Percentiles rank a stretch among this genome's conserved stretches.
phyloP scores from a whole-genome alignment of 2,113 vertebrate species.

The Aythya baeri region DNA sequence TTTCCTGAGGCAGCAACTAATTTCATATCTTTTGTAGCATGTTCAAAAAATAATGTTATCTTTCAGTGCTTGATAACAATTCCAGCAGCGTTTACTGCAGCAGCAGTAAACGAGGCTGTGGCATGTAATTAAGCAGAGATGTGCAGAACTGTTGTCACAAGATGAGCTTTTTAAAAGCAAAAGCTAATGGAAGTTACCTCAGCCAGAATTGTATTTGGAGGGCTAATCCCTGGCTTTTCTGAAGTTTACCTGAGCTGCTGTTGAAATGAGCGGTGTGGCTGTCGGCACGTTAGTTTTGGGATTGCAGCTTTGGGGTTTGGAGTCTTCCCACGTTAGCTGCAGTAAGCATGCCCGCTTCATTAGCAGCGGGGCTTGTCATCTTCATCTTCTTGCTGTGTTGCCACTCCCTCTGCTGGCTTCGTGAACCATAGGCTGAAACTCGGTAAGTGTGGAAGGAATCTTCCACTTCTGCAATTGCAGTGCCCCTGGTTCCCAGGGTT shows the following conservation, averaged over 20 bases:
- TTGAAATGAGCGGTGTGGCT: not conserved
- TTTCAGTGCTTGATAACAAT: not conserved
- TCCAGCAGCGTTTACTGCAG: not conserved
- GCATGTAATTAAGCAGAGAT: not conserved
- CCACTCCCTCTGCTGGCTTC: not conserved
- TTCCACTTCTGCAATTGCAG: fast-evolving
- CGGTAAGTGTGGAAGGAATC: not conserved
- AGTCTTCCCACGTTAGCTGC: not conserved
- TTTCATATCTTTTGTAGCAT: not conserved
- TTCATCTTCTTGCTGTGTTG: not conserved
- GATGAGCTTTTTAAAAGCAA: not conserved
- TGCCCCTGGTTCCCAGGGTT: not conserved
- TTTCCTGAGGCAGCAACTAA: not conserved
- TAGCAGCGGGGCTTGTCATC: fast-evolving
- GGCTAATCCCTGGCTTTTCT: not conserved
- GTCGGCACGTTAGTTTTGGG: not conserved
- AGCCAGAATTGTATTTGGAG: not conserved
- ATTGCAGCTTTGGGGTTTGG: not conserved
- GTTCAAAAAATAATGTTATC: not conserved
- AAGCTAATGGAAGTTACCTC: not conserved
- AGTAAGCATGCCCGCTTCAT: not conserved
- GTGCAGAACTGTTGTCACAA: not conserved
- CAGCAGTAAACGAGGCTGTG: not conserved
- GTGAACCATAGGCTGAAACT: fast-evolving
- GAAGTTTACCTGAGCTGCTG: not conserved